phyloP scores from a whole-genome alignment of 2,113 vertebrate species.

The Tetrao urogallus region DNA sequence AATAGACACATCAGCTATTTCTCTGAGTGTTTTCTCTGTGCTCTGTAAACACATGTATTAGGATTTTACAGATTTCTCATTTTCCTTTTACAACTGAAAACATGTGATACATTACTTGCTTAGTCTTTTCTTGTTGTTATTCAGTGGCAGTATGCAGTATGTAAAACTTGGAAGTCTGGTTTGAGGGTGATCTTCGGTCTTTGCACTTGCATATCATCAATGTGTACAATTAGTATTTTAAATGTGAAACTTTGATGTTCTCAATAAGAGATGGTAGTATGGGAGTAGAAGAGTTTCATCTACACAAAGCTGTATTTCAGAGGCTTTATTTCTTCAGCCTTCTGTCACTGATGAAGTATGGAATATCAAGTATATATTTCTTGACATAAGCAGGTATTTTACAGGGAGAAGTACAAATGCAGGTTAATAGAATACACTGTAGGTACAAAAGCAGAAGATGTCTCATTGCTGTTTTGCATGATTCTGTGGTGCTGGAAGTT shows the following conservation, averaged over 20 bases:
- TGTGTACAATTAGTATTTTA: neutral
- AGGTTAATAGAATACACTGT: conserved; percentile 17
- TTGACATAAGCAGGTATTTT: neutral
- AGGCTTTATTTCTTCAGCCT: neutral
- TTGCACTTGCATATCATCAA: neutral
- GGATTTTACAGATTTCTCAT: neutral
- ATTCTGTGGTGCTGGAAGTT: neutral
- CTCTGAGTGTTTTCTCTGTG: neutral
- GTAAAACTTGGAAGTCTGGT: neutral
- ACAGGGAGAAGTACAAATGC: neutral
- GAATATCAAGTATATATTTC: neutral
- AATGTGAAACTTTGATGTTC: neutral
- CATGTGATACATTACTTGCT: neutral
- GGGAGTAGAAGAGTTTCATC: neutral
- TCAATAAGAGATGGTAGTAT: neutral
- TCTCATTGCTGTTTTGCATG: neutral
- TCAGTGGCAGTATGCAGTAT: neutral
- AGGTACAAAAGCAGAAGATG: neutral
- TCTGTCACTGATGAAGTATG: neutral
- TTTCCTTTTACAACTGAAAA: neutral
- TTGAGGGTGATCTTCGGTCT: neutral
- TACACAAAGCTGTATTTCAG: neutral
- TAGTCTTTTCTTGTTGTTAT: neutral
- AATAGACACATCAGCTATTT: neutral
- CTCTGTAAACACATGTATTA: neutral